A percentile compares a stretch with the other conserved stretches of the same genome.
Conservation (phyloP, 2,888 invertebrate species). For the Cacoxenus indagator region DNA sequence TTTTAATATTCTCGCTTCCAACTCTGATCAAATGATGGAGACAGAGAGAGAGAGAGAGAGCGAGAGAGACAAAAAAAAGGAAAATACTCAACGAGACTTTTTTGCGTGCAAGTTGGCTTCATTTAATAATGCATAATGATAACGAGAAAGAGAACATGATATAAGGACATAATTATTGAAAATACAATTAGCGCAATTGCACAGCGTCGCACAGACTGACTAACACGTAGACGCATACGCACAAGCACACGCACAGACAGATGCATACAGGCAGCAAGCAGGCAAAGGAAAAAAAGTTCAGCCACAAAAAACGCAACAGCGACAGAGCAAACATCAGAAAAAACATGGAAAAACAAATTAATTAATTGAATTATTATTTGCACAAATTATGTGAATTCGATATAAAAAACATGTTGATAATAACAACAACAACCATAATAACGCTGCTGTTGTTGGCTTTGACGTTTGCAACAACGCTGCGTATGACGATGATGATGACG, state of each 20-base stretch:
- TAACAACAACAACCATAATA: background rate
- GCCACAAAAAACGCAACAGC: background rate
- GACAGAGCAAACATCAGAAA: background rate
- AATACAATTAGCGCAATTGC: constrained; percentile 62
- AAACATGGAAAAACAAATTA: constrained; percentile 4
- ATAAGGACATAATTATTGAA: constrained; percentile 63
- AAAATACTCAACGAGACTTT: too few species aligned
- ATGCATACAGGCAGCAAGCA: background rate
- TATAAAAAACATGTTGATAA: constrained; percentile 5
- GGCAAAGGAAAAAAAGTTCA: background rate
- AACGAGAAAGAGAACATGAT: too few species aligned
- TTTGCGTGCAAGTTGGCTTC: too few species aligned
- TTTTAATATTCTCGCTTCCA: too few species aligned
- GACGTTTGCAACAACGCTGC: background rate
- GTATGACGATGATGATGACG: too few species aligned
- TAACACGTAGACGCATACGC: background rate
- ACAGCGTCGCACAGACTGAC: background rate
- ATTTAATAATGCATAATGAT: too few species aligned
- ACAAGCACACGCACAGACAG: background rate
- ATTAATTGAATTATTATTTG: constrained; percentile 11
- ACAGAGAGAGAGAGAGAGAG: too few species aligned
- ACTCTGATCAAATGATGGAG: too few species aligned
- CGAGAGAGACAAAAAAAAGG: too few species aligned
- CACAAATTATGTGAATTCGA: constrained; percentile 11
- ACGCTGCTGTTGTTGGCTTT: background rate